Base-by-base conservation (phyloP, 2,888 invertebrate species). In the Rhodophaea formosa region DNA sequence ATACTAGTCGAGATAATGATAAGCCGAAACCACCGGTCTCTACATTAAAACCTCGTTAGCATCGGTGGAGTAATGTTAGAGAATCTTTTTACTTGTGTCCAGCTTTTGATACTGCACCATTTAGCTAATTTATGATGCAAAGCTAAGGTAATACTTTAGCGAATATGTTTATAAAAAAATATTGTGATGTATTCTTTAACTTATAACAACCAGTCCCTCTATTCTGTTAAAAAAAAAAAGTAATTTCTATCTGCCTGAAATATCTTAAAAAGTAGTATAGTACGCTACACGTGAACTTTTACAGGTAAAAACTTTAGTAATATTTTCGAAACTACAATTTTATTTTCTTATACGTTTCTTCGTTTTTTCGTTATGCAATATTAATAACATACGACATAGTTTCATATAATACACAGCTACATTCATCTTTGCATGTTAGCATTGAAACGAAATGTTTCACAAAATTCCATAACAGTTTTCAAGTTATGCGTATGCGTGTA, bases 11-110 rank as follows among this genome's bases (percentile, higher is more conserved):
- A 76, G 87, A 88, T 88, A 82, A 76, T 78, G 87, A 88, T 88
- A 88, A 84, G 79, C 77, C 61, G 80, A 74, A 75, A 75, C 77
- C 73, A 70, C 74, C 68, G 75, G 77, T 75, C 74, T 77, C 74
- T 75, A 75, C 88, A 88, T 88, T 88, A 88, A 88, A 88, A 85
- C 75, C 87, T 87, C 88, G 82, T 88, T 87, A 88, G 84, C 79
- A 72, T 81, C 71, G 75, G 70, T 71, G 68, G 15, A 71, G 74
- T 39, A 39, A 39, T 1, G 39, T n/a, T 39, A 39, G 12, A 10
- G 12, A 6, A 75, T 74, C 74, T 74, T 74, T 23, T 77, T 73
- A 68, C 69, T 73, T 74, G 74, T 82, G 77, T 78, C 77, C 74
- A 71, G 73, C 17, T 8, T 8, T 32, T 15, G 10, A 51, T 30